Conservation (phyloP, 37 sponge, comb jelly and placozoan genomes). For the Beroe forskalii region DNA sequence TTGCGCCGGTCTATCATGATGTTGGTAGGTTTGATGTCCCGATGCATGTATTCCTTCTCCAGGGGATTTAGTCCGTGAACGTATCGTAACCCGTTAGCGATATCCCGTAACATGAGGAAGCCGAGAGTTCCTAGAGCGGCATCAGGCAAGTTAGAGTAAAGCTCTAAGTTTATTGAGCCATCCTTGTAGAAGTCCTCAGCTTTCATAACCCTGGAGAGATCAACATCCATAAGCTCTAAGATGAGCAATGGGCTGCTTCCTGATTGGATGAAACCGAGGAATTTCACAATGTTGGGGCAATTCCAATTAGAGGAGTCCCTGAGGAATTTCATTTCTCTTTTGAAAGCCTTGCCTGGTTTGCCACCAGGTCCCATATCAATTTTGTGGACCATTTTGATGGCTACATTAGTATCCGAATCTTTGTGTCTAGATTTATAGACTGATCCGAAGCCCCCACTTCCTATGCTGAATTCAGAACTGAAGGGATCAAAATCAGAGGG, state of each 20-base stretch:
- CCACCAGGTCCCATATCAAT: not conserved
- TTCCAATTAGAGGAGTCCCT: conserved; percentile 1
- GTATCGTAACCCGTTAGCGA: not conserved
- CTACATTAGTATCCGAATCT: not conserved
- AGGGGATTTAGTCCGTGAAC: not conserved
- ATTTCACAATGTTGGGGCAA: not conserved
- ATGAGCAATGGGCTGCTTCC: not conserved
- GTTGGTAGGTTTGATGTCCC: conserved; percentile 19
- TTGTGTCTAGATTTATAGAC: not conserved
- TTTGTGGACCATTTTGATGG: not conserved
- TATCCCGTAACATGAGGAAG: not conserved
- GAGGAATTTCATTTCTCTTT: conserved; percentile 6
- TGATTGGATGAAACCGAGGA: not conserved
- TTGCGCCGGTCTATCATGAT: not conserved
- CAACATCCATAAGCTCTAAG: conserved; percentile 14
- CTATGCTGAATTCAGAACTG: not conserved
- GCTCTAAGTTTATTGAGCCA: no score
- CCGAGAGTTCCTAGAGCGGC: not conserved
- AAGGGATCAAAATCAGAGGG: not conserved
- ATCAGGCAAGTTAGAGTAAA: not conserved
- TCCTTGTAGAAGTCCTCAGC: not conserved
- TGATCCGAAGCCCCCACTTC: not conserved
- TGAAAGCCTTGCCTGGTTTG: not conserved
- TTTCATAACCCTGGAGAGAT: not conserved
- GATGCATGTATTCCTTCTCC: not conserved